Evolutionary conservation across 2,113 vertebrate genomes (phyloP).

Genomic region (Sorex fumeus): DNA sequence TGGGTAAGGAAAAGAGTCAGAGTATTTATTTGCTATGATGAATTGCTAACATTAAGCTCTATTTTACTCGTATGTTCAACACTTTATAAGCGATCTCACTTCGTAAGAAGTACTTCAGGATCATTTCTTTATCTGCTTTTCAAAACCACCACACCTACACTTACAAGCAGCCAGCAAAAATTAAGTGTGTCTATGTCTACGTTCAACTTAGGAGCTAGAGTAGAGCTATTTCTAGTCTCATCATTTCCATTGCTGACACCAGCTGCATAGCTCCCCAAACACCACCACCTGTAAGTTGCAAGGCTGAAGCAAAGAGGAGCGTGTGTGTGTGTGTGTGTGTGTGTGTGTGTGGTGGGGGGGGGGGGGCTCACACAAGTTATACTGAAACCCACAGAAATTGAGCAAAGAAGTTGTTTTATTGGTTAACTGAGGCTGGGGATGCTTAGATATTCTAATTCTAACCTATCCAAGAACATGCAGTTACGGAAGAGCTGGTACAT

Average conservation of each 20-base stretch:
- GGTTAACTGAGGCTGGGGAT: slow-evolving; percentile 5
- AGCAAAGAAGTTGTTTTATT: neutral
- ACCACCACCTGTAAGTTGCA: neutral
- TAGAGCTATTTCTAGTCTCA: neutral
- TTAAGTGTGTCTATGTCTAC: neutral
- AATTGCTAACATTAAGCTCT: neutral
- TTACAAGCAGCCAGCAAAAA: neutral
- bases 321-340: rapidly evolving
- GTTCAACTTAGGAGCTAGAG: neutral
- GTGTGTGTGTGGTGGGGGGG: too few species aligned
- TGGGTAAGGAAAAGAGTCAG: neutral
- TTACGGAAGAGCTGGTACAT: neutral
- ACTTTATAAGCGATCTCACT: neutral
- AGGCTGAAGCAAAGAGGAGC: too few species aligned
- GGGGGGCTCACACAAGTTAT: neutral
- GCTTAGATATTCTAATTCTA: neutral
- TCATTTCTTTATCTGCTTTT: neutral
- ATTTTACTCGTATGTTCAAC: neutral
- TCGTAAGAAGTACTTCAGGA: neutral
- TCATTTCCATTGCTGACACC: rapidly evolving
- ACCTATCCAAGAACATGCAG: neutral
- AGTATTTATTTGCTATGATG: neutral
- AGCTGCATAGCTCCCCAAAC: neutral
- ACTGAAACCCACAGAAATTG: neutral
- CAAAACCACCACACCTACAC: slow-evolving; percentile 14